These are phyloP conservation scores for Streptopelia turtur DNA, from an alignment of 2,797 vertebrate species.

Conservation along the genomic window DNA sequence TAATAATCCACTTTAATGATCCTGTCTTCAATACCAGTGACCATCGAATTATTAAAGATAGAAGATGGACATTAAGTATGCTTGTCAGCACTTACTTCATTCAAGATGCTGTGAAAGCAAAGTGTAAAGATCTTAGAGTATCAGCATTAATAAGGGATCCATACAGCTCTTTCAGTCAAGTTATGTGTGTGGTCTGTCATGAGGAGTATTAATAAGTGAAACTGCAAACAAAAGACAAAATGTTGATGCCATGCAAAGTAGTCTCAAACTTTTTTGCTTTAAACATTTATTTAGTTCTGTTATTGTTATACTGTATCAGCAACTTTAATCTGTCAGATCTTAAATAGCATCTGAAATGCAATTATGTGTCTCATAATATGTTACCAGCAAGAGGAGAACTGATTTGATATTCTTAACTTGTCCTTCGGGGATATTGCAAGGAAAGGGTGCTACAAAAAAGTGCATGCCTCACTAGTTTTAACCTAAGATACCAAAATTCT, in stretches of 20 bases:
- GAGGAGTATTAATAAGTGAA: neutral
- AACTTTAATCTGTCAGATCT: neutral
- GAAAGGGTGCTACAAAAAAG: neutral
- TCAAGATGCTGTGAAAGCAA: neutral
- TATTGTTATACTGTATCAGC: neutral
- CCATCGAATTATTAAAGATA: neutral
- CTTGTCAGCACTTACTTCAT: rapidly evolving
- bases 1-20: neutral
- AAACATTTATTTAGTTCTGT: neutral
- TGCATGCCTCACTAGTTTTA: neutral
- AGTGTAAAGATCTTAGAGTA: neutral
- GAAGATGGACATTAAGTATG: neutral
- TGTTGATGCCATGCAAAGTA: neutral
- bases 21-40: neutral
- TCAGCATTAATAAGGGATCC: neutral
- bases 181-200: rapidly evolving
- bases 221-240: neutral
- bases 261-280: neutral
- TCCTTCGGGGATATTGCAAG: neutral
- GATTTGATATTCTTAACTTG: neutral
- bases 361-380: neutral
- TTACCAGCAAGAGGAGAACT: neutral
- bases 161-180: neutral
- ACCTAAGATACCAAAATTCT: neutral
- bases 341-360: neutral